Evolutionary conservation across 2,797 vertebrate species (phyloP), one percentile per base, ranked within the genome.

Genomic region (Sphaeramia orbicularis): DNA sequence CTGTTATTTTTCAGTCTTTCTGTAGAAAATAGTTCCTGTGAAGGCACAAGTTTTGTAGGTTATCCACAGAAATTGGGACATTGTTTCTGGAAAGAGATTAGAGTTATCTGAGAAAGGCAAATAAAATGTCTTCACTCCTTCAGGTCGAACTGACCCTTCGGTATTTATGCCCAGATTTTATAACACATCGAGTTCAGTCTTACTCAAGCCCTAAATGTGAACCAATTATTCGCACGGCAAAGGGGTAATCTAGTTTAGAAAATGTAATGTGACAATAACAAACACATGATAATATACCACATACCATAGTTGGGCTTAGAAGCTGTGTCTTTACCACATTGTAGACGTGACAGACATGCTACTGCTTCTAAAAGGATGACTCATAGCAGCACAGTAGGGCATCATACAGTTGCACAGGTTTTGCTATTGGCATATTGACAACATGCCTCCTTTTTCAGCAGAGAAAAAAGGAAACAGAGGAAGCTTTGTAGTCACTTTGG

Each of bases 401-500:
- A 9, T 53, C 50, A 3, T 42, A 2, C 38, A 45, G 61, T 0
- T 7, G 35, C 57, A 60, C 48, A 8, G 53, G 1, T 7, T 58
- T 47, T 47, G 42, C 41, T 50, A 15, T 62, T 71, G 72, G 75
- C 72, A 45, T 60, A 64, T 59, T 64, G 76, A 74, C 67, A 77
- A 32, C 61, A 50, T 7, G 43, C 55, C 47, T 53, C 38, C 13
- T 55, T 59, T 64, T 58, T 59, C 37, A 42, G 48, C 16, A 27
- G 50, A 42, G 44, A 36, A 56, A 61, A 49, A 48, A 53, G 62
- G n/a, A 51, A 38, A 66, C 40, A 62, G 49, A 54, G 6, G 67
- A 62, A 69, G 49, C 78, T 71, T 77, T 87, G 73, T 81, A 74
- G 68, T 74, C 53, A 44, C 68, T 80, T 81, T 55, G 45, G 49